Base-by-base conservation (phyloP, 53 echinoderm and acorn worm species). In the Apostichopus leukothele region DNA sequence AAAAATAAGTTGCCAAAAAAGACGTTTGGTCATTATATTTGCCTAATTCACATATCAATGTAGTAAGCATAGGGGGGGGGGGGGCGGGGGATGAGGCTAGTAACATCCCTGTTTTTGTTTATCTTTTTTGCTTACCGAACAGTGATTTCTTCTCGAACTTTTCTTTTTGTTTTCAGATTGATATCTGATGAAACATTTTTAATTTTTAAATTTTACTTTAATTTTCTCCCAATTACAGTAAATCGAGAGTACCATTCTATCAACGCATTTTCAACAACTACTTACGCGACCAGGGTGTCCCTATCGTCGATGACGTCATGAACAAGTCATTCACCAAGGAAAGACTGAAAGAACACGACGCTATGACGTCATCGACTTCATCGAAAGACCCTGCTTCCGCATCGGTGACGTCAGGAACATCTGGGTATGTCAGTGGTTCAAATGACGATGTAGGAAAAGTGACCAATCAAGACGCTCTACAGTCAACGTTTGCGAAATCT, bases 171-270 rank as follows among this genome's bases (percentile, higher is more conserved):
- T 57, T 57, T 57, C 57, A 57, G 6, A 57, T 57, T 10, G 57
- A 7, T 10, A 7, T 57, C 57, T 57, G 57, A 57, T 57, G 9
- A 57, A 57, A 57, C 39, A 39, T 39, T 3, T 39, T 39, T 3
- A 39, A 39, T 39, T 39, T 39, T 39, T 27, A 27, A 27, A 27
- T 27, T 27, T 27, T 27, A 57, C 57, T 57, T 10, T 57, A 57
- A 57, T 0, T 7, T 57, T 10, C 10, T 39, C 60, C 77, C 23
- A 14, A 4, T 1, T 88, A 86, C 88, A 97, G 98, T 52, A 97
- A 97, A 89, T 91, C 92, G 53, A 89, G 95, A 71, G 86, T 97
- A 4, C 94, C 94, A 1, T 92, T 90, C 73, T 97, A 97, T 57
- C 91, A 95, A 75, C 93, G 94, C 52, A 79, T 97, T 75, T 97